Evolutionary conservation across 2,888 invertebrate species (phyloP).

Genomic region (Lepidonotus clava): DNA sequence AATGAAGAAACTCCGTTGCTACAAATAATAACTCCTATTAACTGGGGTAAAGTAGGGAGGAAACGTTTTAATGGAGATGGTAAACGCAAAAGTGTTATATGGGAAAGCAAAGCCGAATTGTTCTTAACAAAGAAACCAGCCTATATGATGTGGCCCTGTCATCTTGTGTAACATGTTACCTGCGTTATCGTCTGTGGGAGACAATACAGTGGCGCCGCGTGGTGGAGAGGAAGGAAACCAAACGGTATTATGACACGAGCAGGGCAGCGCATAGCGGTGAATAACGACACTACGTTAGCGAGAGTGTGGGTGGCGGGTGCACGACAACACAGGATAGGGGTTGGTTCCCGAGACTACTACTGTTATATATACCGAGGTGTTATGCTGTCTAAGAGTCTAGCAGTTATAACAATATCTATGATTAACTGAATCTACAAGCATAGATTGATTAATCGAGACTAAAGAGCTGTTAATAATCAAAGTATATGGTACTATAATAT

Average conservation of each 20-base stretch:
- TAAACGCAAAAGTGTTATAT: not conserved
- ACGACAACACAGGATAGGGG: conserved; percentile 6
- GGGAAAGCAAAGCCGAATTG: not conserved
- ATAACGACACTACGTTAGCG: not conserved
- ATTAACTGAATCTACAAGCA: no score
- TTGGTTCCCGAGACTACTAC: not conserved
- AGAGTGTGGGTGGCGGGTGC: not conserved
- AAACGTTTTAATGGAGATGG: not conserved
- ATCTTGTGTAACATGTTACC: not conserved
- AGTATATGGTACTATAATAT: no score
- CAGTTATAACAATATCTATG: no score
- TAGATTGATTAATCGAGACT: no score
- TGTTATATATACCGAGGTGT: not conserved
- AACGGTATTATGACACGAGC: conserved; percentile 39
- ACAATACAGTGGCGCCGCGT: conserved; percentile 48
- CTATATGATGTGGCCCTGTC: not conserved
- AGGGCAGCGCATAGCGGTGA: conserved; percentile 39
- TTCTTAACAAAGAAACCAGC: not conserved
- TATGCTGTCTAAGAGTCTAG: no score
- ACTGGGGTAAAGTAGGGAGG: no score
- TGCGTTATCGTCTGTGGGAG: conserved; percentile 42
- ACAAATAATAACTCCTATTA: no score
- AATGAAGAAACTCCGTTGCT: no score
- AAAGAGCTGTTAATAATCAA: no score
- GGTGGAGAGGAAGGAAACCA: conserved; percentile 54